Evolutionary conservation across 1,140 invertebrate genomes (phyloP).

Genomic region (Mamestra configurata): DNA sequence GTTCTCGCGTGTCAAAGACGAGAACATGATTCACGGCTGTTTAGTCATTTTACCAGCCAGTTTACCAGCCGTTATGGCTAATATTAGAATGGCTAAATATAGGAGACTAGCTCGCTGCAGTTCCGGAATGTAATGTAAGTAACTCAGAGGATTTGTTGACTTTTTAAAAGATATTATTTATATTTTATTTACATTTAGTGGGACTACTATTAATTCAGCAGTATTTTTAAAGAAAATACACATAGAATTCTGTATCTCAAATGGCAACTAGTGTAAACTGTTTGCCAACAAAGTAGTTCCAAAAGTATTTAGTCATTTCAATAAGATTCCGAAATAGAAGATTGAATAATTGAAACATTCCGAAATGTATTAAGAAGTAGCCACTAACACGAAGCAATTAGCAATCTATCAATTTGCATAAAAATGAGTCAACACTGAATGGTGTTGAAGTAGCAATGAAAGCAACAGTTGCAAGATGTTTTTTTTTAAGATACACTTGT

Average conservation of each 20-base stretch:
- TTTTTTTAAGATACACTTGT: too few species aligned
- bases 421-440: not conserved
- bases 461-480: not conserved
- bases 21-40: conserved; percentile 18
- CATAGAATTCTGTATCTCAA: too few species aligned
- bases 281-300: not conserved
- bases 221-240: too few species aligned
- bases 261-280: too few species aligned
- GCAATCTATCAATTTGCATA: not conserved
- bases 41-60: not conserved
- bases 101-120: conserved; percentile 1
- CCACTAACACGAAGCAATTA: too few species aligned
- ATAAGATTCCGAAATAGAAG: not conserved
- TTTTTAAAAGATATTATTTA: not conserved
- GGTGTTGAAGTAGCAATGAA: not conserved
- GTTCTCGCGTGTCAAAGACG: not conserved
- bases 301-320: not conserved
- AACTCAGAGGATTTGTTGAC: not conserved
- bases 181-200: not conserved
- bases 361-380: too few species aligned
- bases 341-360: not conserved
- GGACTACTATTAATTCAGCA: too few species aligned
- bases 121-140: not conserved
- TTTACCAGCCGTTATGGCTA: conserved; percentile 15
- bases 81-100: conserved; percentile 27